A percentile compares a stretch with the other conserved stretches of the same genome.
Conservation (phyloP, 1,140 invertebrate species). For the Trialeurodes vaporariorum region DNA sequence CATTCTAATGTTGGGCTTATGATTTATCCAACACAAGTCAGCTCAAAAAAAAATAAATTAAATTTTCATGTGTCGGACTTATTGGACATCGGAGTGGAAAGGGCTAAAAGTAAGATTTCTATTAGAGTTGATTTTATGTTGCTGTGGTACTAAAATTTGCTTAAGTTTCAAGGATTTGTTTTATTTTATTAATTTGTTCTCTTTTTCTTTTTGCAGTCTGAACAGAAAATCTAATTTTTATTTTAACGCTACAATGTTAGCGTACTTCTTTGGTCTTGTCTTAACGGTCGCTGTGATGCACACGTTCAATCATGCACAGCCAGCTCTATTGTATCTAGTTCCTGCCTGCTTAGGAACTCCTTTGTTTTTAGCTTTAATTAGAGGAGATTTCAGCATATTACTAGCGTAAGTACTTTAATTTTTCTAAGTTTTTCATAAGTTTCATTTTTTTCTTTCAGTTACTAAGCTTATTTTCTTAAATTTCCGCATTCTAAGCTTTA, state of each 20-base stretch:
- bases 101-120: too few species aligned
- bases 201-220: constrained; percentile 46
- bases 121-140: too few species aligned
- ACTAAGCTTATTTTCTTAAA: too few species aligned
- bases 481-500: too few species aligned
- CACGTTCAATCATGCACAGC: constrained; percentile 97
- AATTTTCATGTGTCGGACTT: too few species aligned
- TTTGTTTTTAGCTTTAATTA: constrained; percentile 68
- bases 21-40: too few species aligned
- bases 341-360: constrained; percentile 90
- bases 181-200: constrained; percentile 4
- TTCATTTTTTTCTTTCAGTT: background rate
- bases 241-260: constrained; percentile 86
- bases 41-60: too few species aligned
- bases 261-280: constrained; percentile 87
- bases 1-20: too few species aligned
- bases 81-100: too few species aligned
- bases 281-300: constrained; percentile 97
- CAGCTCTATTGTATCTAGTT: constrained; percentile 92
- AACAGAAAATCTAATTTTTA: constrained; percentile 80
- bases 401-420: constrained; percentile 77
- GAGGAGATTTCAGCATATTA: constrained; percentile 81
- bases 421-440: too few species aligned
- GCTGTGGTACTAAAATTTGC: too few species aligned
- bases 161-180: too few species aligned